phyloP scores from a whole-genome alignment of 2,113 vertebrate genomes.

The Nannospalax galili region DNA sequence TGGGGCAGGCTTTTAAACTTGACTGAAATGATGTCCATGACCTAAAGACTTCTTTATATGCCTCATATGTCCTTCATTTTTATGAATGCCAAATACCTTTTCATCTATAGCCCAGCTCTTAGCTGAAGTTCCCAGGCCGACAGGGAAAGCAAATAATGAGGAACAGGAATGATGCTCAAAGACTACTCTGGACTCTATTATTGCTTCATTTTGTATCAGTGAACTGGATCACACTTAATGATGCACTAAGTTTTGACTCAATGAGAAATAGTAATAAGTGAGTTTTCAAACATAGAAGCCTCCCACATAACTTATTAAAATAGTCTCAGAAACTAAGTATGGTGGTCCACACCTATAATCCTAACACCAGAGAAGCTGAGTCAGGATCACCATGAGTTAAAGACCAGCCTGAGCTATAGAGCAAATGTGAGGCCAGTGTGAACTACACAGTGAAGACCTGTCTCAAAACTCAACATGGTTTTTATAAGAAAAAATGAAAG shows the following conservation, averaged over 20 bases:
- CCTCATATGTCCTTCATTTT: slow-evolving; percentile 55
- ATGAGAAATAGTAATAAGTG: slow-evolving; percentile 29
- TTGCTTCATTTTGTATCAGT: slow-evolving; percentile 41
- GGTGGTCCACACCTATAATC: not conserved
- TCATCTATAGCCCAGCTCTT: slow-evolving; percentile 46
- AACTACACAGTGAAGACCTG: not conserved
- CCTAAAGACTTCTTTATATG: slow-evolving; percentile 45
- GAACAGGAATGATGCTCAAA: not conserved
- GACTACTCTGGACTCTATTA: not conserved
- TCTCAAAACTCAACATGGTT: not conserved
- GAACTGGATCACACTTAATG: slow-evolving; percentile 45
- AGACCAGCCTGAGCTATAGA: not conserved
- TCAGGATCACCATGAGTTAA: not conserved
- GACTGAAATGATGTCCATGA: slow-evolving; percentile 66
- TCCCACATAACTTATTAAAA: not conserved
- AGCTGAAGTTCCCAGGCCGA: slow-evolving; percentile 22
- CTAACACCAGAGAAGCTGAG: not conserved
- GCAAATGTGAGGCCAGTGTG: not conserved
- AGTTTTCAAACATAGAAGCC: slow-evolving; percentile 44
- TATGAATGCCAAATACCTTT: slow-evolving; percentile 71
- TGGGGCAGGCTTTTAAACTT: slow-evolving; percentile 66
- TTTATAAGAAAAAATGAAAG: slow-evolving; percentile 11
- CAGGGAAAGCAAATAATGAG: slow-evolving; percentile 48
- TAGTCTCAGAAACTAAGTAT: not conserved
- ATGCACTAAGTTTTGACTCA: slow-evolving; percentile 5